phyloP scores from a whole-genome alignment of 1,140 invertebrate genomes.

The Orchesella cincta region DNA sequence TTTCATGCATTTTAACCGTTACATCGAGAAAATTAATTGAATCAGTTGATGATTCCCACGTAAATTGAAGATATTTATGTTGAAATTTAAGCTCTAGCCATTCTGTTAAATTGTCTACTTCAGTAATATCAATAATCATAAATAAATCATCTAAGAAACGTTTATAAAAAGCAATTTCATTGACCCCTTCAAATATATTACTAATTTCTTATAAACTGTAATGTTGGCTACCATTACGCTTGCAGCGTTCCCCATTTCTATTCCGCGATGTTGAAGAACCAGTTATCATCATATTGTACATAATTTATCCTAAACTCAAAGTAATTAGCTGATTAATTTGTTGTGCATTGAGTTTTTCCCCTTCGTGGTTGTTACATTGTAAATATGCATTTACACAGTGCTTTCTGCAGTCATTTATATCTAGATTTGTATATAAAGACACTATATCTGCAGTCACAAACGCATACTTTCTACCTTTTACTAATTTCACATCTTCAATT shows the following conservation, averaged over 20 bases:
- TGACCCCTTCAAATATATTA: neutral
- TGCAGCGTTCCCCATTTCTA: slow-evolving; percentile 22
- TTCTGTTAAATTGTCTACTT: neutral
- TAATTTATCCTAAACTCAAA: slow-evolving; percentile 24
- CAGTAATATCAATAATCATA: neutral
- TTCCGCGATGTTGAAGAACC: neutral
- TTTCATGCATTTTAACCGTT: neutral
- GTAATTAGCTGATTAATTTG: neutral
- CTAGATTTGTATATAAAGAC: slow-evolving; percentile 10
- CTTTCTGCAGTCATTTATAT: slow-evolving; percentile 3
- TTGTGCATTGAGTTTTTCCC: too few species aligned
- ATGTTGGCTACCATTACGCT: slow-evolving; percentile 3
- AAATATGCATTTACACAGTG: slow-evolving; percentile 3
- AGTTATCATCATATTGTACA: neutral
- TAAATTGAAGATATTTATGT: slow-evolving; percentile 19
- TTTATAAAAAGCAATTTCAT: slow-evolving; percentile 10
- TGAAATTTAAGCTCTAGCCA: neutral
- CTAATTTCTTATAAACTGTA: slow-evolving; percentile 9
- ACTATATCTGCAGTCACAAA: neutral
- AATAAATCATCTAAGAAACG: slow-evolving; percentile 13
- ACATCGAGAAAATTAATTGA: slow-evolving; percentile 11
- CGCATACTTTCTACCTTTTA: neutral
- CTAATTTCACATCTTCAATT: neutral
- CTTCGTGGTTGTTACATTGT: neutral
- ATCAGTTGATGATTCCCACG: neutral